These are phyloP conservation scores for Nesospiza acunhae DNA, from an alignment of 2,113 vertebrate species.

Conservation along the genomic window DNA sequence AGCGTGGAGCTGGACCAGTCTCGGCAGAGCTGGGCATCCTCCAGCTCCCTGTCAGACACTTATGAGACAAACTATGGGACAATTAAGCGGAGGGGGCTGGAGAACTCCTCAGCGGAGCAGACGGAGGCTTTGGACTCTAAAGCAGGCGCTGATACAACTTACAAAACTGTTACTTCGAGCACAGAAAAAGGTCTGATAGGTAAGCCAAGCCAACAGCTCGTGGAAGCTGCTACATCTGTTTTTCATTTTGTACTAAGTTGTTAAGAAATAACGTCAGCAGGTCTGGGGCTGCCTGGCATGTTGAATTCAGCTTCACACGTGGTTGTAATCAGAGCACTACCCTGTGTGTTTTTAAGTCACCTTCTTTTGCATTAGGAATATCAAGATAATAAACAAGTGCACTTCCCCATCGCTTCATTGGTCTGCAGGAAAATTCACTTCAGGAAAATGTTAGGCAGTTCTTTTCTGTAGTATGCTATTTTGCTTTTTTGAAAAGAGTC, in stretches of 20 bases:
- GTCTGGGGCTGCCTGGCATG: slow-evolving; percentile 39
- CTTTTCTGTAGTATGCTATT: not conserved
- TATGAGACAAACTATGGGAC: slow-evolving; percentile 89
- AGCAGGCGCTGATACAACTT: slow-evolving; percentile 78
- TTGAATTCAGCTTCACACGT: slow-evolving; percentile 36
- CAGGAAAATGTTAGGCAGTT: not conserved
- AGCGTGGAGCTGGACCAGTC: slow-evolving; percentile 74
- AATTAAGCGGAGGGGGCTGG: slow-evolving; percentile 81
- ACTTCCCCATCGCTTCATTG: not conserved
- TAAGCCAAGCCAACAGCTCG: slow-evolving; percentile 70
- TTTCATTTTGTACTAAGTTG: not conserved
- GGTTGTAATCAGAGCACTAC: not conserved
- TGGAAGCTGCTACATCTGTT: slow-evolving; percentile 23
- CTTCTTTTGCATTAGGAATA: not conserved
- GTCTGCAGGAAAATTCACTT: not conserved
- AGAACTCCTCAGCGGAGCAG: slow-evolving; percentile 67
- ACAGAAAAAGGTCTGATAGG: slow-evolving; percentile 97
- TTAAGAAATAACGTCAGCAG: slow-evolving; percentile 28
- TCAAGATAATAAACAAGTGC: not conserved
- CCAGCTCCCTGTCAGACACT: slow-evolving; percentile 87
- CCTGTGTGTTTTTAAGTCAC: not conserved
- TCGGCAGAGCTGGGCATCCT: slow-evolving; percentile 90
- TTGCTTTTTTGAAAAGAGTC: not conserved
- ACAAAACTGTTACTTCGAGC: slow-evolving; percentile 95
- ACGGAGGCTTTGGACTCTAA: slow-evolving; percentile 73